Conservation (phyloP, 2,113 vertebrate species). For the Prolemur simus region DNA sequence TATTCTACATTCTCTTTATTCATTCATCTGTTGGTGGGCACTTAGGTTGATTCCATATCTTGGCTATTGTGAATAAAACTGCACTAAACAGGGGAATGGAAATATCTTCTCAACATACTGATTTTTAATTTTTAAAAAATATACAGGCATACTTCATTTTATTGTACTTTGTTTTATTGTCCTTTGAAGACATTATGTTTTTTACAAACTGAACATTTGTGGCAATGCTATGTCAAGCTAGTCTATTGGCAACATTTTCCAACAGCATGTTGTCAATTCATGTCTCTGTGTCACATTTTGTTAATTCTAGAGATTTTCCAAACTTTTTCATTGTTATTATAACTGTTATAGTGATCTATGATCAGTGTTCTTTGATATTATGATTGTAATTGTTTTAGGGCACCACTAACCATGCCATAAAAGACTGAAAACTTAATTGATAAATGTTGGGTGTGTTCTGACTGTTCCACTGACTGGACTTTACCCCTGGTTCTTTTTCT, state of each 20-base stretch:
- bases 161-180: neutral
- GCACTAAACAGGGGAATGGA: neutral
- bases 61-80: neutral
- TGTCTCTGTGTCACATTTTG: neutral
- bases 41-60: neutral
- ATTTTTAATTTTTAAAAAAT: neutral
- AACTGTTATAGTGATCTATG: neutral
- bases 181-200: neutral
- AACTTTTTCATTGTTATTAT: neutral
- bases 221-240: neutral
- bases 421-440: neutral
- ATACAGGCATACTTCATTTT: neutral
- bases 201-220: neutral
- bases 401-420: neutral
- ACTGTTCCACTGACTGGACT: neutral
- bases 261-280: neutral
- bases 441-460: neutral
- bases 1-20: neutral
- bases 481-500: neutral
- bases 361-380: neutral
- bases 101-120: neutral
- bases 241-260: neutral
- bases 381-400: neutral
- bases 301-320: neutral
- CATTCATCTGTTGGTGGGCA: neutral